Percentiles rank a stretch among this genome's conserved stretches.
Conservation (phyloP, 2,888 invertebrate species). For the Cinara cedri region DNA sequence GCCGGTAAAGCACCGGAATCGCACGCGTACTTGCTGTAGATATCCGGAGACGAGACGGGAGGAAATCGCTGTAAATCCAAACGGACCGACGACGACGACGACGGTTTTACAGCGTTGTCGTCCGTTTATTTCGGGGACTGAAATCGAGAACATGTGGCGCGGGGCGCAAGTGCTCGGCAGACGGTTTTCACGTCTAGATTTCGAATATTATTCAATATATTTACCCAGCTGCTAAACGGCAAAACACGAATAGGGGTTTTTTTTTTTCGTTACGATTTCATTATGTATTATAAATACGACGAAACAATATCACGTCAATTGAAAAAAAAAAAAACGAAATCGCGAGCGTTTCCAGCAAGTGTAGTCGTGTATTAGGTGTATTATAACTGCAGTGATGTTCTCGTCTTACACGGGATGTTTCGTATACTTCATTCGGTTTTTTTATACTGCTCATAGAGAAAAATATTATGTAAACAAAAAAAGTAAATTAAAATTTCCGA, state of each 20-base stretch:
- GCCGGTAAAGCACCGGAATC: neutral
- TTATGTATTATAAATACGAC: neutral
- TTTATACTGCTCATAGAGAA: no score
- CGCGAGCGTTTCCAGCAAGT: no score
- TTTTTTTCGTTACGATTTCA: neutral
- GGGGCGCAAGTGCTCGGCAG: neutral
- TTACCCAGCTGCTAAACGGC: conserved; percentile 44
- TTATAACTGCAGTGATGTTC: no score
- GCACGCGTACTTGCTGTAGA: neutral
- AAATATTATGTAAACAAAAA: no score
- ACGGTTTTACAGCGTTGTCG: conserved; percentile 24
- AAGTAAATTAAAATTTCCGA: no score
- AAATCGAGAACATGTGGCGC: conserved; percentile 46
- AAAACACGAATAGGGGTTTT: neutral
- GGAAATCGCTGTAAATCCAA: neutral
- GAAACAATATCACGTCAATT: no score
- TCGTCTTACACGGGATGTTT: no score
- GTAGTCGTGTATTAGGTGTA: no score
- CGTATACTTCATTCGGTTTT: no score
- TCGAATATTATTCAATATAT: no score
- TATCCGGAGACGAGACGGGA: neutral
- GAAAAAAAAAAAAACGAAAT: no score
- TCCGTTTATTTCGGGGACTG: conserved; percentile 26
- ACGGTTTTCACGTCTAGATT: conserved; percentile 40
- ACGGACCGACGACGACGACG: conserved; percentile 24